phyloP scores from a whole-genome alignment of 1,140 invertebrate species.

The Glossosoma conforme region DNA sequence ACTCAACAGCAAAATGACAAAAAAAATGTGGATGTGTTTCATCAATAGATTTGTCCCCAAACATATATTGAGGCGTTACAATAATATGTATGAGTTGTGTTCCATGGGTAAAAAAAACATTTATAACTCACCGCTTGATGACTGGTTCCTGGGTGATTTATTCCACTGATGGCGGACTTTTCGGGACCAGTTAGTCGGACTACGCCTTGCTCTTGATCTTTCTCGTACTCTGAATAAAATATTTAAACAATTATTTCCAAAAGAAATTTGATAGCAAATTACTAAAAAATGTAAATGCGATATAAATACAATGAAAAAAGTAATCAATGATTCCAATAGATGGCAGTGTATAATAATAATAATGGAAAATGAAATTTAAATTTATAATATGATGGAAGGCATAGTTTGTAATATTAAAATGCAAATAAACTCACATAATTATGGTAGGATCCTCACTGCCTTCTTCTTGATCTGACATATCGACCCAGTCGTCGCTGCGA shows the following conservation, averaged over 20 bases:
- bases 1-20: neutral
- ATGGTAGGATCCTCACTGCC: constrained; percentile 42
- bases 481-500: constrained; percentile 62
- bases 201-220: constrained; percentile 41
- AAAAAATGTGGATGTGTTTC: neutral
- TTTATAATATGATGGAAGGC: neutral
- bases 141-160: constrained; percentile 39
- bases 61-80: neutral
- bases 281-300: too few relatives aligned
- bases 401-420: too few relatives aligned
- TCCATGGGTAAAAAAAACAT: too few relatives aligned
- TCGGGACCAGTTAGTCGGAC: constrained; percentile 48
- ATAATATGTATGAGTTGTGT: too few relatives aligned
- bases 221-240: constrained; percentile 42
- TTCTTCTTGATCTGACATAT: constrained; percentile 57
- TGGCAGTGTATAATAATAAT: neutral
- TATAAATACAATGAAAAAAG: too few relatives aligned
- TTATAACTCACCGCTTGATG: constrained; percentile 28
- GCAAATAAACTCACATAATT: constrained; percentile 42
- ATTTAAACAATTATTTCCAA: too few relatives aligned
- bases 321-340: too few relatives aligned
- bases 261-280: too few relatives aligned
- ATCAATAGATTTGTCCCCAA: too few relatives aligned
- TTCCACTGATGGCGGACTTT: constrained; percentile 49
- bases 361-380: neutral